Percentiles rank a stretch among this genome's conserved stretches.
phyloP scores from a whole-genome alignment of 2,113 vertebrate species.

The Neogobius melanostomus region DNA sequence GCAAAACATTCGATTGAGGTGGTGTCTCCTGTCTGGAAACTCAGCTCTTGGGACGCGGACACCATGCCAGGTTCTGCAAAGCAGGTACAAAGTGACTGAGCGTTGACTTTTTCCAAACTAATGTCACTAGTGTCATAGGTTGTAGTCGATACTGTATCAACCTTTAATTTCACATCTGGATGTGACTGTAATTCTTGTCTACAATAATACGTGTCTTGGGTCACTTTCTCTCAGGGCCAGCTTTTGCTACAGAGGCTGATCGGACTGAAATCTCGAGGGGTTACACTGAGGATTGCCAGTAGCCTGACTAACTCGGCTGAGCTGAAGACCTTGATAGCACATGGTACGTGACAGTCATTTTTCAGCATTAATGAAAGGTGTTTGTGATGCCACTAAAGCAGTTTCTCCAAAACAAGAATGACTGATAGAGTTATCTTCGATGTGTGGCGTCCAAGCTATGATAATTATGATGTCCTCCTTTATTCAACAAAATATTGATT shows the following conservation, averaged over 20 bases:
- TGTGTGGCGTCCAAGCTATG: neutral
- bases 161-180: conserved; percentile 22
- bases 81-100: conserved; percentile 75
- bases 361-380: conserved; percentile 20
- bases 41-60: conserved; percentile 73
- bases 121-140: conserved; percentile 27
- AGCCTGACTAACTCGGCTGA: conserved; percentile 65
- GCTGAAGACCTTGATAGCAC: conserved; percentile 60
- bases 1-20: conserved; percentile 88
- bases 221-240: conserved; percentile 66
- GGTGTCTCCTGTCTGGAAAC: conserved; percentile 88
- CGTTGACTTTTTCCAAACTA: conserved; percentile 22
- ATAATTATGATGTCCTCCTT: neutral
- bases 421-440: conserved; percentile 5
- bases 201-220: conserved; percentile 16
- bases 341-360: conserved; percentile 52
- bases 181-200: neutral
- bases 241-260: conserved; percentile 72
- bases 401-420: neutral
- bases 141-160: conserved; percentile 13
- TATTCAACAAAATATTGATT: neutral
- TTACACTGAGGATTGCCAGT: conserved; percentile 73
- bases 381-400: conserved; percentile 20
- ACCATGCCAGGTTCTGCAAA: conserved; percentile 74
- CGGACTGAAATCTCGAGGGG: conserved; percentile 63